These are phyloP conservation scores for Hexactinellida sp. DNA, from an alignment of 37 sponge, comb jelly and placozoan genomes.

Conservation along the genomic window DNA sequence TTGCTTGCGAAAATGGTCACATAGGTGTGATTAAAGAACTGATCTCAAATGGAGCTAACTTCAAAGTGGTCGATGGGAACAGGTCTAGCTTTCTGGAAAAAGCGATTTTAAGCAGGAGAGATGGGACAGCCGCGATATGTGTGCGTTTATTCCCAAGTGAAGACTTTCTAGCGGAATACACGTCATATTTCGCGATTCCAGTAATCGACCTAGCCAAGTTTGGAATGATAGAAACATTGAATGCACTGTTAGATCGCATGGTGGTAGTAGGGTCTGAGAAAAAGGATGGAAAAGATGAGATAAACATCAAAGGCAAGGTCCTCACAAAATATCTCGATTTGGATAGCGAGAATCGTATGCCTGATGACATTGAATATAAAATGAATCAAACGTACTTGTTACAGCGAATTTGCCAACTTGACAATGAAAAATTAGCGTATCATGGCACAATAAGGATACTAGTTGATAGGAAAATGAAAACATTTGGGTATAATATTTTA, in stretches of 20 bases:
- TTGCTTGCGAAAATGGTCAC: neutral
- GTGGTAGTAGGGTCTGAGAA: neutral
- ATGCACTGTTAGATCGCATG: neutral
- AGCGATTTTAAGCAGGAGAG: neutral
- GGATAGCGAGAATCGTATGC: neutral
- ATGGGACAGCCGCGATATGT: neutral
- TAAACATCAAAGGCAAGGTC: neutral
- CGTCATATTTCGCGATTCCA: neutral
- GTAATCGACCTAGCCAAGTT: neutral
- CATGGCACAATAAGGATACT: neutral
- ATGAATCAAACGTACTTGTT: neutral
- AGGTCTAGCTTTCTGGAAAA: neutral
- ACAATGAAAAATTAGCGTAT: neutral
- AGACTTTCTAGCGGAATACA: neutral
- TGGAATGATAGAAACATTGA: neutral
- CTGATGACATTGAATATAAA: neutral
- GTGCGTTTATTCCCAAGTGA: neutral
- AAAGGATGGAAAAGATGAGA: neutral
- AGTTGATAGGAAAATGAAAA: neutral
- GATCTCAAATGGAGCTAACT: neutral
- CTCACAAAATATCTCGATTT: neutral
- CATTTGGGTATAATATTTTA: neutral
- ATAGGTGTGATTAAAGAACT: neutral
- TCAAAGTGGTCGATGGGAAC: neutral
- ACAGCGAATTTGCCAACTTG: neutral